Conservation (phyloP, 2,797 vertebrate genomes). For the Iguana delicatissima region DNA sequence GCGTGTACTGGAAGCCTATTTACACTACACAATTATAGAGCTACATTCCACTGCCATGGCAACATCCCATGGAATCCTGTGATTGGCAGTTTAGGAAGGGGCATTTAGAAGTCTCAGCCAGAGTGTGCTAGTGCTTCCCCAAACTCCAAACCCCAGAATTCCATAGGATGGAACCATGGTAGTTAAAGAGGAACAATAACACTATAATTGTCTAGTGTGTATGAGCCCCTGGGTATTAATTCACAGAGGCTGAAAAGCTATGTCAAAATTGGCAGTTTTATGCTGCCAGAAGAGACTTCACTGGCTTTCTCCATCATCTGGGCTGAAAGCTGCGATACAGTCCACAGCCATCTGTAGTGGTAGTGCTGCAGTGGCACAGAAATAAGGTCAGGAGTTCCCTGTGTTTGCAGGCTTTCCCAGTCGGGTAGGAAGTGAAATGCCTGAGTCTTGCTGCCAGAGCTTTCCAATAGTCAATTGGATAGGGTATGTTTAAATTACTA, state of each 20-base stretch:
- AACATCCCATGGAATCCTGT: no score
- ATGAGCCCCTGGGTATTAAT: background rate
- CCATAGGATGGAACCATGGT: no score
- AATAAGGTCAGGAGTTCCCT: background rate
- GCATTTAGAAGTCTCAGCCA: no score
- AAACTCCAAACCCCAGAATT: no score
- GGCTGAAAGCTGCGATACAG: background rate
- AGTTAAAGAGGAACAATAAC: no score
- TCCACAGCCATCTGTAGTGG: background rate
- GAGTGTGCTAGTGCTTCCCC: no score
- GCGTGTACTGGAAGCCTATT: no score
- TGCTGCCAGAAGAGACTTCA: background rate
- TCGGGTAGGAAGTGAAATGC: no score
- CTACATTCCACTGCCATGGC: no score
- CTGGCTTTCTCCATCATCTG: background rate
- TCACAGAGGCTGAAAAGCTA: background rate
- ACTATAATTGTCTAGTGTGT: no score
- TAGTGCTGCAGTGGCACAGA: background rate
- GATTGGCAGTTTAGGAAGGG: no score
- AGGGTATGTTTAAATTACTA: background rate
- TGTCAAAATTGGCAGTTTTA: background rate
- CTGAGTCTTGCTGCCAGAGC: background rate
- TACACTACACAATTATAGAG: no score
- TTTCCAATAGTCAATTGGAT: background rate
- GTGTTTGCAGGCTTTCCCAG: background rate